Evolutionary conservation across 2,113 vertebrate genomes (phyloP).

Genomic region (Cygnus atratus): DNA sequence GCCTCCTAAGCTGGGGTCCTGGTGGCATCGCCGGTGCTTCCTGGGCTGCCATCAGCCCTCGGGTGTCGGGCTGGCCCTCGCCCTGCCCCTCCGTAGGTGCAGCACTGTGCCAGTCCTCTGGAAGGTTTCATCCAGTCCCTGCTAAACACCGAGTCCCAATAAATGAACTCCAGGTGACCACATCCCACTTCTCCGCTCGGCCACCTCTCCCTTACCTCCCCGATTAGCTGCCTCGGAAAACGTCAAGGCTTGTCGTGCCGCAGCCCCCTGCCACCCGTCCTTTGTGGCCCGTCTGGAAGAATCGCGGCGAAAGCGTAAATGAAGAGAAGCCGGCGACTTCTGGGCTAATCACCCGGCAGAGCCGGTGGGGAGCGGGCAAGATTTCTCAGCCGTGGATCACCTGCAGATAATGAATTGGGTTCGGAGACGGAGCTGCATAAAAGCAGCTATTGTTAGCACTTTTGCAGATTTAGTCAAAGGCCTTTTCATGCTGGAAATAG

Average conservation of each 20-base stretch:
- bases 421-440: not conserved
- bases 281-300: not conserved
- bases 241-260: not conserved
- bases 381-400: not conserved
- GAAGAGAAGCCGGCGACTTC: not conserved
- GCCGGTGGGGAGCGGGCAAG: not conserved
- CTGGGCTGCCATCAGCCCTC: not conserved
- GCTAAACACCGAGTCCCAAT: not conserved
- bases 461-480: not conserved
- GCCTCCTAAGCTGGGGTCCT: too few relatives aligned
- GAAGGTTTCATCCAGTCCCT: not conserved
- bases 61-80: not conserved
- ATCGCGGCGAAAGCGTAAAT: not conserved
- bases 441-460: not conserved
- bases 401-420: not conserved
- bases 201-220: not conserved
- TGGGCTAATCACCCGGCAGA: not conserved
- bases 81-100: not conserved
- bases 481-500: not conserved
- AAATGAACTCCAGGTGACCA: not conserved
- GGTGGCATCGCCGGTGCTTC: too few relatives aligned
- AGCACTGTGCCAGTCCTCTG: rapidly evolving
- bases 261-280: not conserved
- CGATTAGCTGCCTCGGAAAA: not conserved
- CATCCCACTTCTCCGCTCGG: not conserved